Evolutionary conservation across 1,140 invertebrate genomes (phyloP), one percentile per base, ranked within the genome.

Genomic region (Drosophila repletoides): DNA sequence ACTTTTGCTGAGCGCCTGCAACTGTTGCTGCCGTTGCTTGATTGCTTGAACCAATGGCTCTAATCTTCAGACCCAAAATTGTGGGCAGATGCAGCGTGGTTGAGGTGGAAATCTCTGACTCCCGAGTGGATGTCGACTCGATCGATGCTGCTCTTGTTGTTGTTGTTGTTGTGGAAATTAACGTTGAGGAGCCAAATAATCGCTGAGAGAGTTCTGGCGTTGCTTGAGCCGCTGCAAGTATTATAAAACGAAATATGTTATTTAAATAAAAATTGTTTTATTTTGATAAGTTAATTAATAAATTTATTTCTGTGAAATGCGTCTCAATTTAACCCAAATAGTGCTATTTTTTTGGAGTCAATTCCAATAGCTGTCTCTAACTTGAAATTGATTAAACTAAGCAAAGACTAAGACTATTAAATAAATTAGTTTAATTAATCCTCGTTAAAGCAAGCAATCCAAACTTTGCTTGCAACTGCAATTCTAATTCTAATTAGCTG

Each of bases 201-300:
- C 88, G 68, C 48, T 89, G 88, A 3, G 88, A 88, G 3, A 89
- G 70, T 55, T 89, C 88, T 2, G 88, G 67, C 10, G 86, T 71
- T 1, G 75, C 66, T 55, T 76, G 48, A 63, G 65, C 5, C 36
- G 43, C 52, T 66, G 70, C 6, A 60, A 51, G 22, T 15, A 12
- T 21, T 4, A 21, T 4, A n/a, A 7, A 15, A 31, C n/a, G n/a
- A 12, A 31, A 12, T n/a, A 6, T 12, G 24, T 1, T n/a, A 5
- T 24, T 24, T 6, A 17, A 17, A 7, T 6, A 1, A 24, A 33
- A 3, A n/a, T n/a, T n/a, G n/a, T n/a, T n/a, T n/a, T n/a, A n/a
- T n/a, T n/a, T n/a, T n/a, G n/a, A n/a, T n/a, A n/a, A n/a, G n/a
- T 29, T 40, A 28, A 14, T 28, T 12, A 26, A 14, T 9, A 4